Conservation (phyloP, 2,113 vertebrate species). For the Sapajus apella region DNA sequence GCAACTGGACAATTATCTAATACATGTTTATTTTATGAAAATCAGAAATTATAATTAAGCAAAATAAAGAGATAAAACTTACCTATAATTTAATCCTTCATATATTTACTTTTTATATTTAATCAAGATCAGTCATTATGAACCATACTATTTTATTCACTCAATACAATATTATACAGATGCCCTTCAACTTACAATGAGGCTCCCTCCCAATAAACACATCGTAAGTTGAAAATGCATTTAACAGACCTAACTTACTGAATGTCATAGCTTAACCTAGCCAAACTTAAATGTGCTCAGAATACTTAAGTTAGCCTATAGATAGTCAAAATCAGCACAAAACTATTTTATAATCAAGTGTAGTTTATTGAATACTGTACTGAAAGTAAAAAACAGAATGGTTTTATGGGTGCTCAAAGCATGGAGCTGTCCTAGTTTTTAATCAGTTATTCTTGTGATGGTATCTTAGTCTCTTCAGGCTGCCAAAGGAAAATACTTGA, state of each 20-base stretch:
- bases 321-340: background rate
- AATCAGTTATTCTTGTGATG: background rate
- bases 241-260: background rate
- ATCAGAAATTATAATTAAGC: background rate
- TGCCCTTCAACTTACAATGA: background rate
- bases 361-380: background rate
- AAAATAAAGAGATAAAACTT: background rate
- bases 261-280: background rate
- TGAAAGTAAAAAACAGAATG: background rate
- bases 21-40: background rate
- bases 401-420: background rate
- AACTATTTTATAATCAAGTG: background rate
- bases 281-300: background rate
- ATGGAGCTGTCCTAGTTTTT: background rate
- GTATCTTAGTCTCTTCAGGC: background rate
- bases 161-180: background rate
- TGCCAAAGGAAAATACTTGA: background rate
- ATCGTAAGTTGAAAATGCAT: background rate
- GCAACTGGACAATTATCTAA: background rate
- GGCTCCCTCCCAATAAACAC: background rate
- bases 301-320: background rate
- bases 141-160: background rate
- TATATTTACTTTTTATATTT: background rate
- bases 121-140: background rate
- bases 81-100: background rate